Evolutionary conservation across 2,888 invertebrate genomes (phyloP).

Genomic region (Drosophila borborema): DNA sequence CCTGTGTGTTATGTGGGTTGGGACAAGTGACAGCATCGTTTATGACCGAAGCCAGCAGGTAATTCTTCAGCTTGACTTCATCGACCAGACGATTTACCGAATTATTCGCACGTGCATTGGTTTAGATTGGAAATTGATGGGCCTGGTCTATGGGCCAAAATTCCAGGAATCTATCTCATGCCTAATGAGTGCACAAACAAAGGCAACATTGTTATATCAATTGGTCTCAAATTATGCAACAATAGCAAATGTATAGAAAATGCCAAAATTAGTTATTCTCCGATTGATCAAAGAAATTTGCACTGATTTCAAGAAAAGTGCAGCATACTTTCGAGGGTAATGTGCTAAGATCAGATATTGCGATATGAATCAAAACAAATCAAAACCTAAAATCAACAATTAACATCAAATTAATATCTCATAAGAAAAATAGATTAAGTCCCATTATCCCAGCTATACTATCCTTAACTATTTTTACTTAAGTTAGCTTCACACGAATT

Average conservation of each 20-base stretch:
- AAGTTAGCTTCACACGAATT: no score
- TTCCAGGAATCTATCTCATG: constrained; percentile 50
- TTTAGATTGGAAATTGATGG: constrained; percentile 64
- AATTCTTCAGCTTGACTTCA: constrained; percentile 64
- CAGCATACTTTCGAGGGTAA: constrained; percentile 61
- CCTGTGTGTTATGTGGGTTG: constrained; percentile 41
- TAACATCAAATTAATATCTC: background rate
- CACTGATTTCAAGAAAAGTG: constrained; percentile 2
- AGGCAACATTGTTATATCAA: constrained; percentile 36
- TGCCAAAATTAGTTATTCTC: background rate
- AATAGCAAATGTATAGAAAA: constrained; percentile 21
- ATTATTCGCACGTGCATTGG: constrained; percentile 77
- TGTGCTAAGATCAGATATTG: background rate
- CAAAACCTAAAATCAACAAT: background rate
- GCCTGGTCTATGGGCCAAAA: constrained; percentile 22
- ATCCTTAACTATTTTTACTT: no score
- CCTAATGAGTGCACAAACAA: constrained; percentile 19
- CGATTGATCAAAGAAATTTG: background rate
- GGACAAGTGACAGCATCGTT: constrained; percentile 76
- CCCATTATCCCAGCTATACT: no score
- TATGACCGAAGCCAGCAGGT: constrained; percentile 70
- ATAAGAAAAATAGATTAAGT: background rate
- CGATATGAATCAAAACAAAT: background rate
- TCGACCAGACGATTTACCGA: constrained; percentile 50
- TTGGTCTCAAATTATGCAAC: constrained; percentile 51